Evolutionary conservation across 53 echinoderm and acorn worm genomes (phyloP).

Genomic region (Echinometra lucunter): DNA sequence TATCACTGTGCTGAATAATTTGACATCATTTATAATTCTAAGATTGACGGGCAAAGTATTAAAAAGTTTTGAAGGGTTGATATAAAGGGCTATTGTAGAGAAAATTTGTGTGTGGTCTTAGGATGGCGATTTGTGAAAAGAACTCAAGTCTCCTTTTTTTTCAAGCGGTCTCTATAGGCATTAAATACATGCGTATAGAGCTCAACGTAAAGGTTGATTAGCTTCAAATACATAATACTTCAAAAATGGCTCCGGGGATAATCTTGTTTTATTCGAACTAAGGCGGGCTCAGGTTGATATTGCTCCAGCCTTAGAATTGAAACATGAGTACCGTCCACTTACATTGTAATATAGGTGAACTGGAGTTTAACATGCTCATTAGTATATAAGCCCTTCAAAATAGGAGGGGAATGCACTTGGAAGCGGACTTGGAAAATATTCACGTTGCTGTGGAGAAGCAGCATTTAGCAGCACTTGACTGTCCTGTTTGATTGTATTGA

Average conservation of each 20-base stretch:
- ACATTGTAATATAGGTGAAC: background rate
- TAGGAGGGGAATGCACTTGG: conserved; percentile 51
- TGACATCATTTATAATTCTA: no score
- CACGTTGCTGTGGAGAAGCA: background rate
- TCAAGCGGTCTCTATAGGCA: background rate
- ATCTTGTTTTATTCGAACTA: conserved; percentile 30
- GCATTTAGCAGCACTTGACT: conserved; percentile 40
- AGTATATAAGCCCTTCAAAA: background rate
- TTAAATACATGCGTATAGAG: background rate
- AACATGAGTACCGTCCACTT: conserved; percentile 33
- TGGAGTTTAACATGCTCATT: conserved; percentile 24
- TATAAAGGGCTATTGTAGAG: no score
- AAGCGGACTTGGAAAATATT: conserved; percentile 30
- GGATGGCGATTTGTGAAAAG: no score
- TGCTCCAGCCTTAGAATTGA: conserved; percentile 22
- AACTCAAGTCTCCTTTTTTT: no score
- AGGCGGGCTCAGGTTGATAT: conserved; percentile 34
- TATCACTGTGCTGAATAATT: no score
- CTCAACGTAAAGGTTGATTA: conserved; percentile 2
- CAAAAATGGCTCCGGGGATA: conserved; percentile 49
- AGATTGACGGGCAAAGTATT: no score
- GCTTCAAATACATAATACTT: conserved; percentile 25
- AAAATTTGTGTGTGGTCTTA: no score
- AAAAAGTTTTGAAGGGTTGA: no score
- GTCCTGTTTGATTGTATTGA: conserved; percentile 37